A percentile compares a stretch with the other conserved stretches of the same genome.
phyloP scores from a whole-genome alignment of 2,113 vertebrate species.

The Brienomyrus longianalis region DNA sequence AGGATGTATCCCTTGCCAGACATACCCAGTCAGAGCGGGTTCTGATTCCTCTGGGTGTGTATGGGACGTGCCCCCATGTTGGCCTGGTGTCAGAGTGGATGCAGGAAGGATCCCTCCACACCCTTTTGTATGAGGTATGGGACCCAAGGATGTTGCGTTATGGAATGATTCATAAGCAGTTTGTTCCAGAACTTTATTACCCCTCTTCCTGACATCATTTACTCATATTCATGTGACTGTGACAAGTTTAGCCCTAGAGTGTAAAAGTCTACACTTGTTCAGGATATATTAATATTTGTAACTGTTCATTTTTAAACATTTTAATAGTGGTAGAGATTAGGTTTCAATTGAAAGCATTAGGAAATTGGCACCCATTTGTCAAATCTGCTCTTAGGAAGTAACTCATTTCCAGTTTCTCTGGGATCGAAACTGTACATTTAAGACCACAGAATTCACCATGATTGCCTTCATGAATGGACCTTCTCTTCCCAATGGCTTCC shows the following conservation, averaged over 20 bases:
- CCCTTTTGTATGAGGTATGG: slow-evolving; percentile 58
- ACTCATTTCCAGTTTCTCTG: not conserved
- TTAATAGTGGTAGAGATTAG: not conserved
- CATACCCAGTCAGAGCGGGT: slow-evolving; percentile 31
- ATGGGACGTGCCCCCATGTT: slow-evolving; percentile 36
- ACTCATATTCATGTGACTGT: not conserved
- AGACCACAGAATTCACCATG: not conserved
- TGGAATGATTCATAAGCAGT: not conserved
- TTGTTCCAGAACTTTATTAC: not conserved
- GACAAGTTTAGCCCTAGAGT: not conserved
- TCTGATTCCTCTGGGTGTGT: slow-evolving; percentile 51
- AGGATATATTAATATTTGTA: not conserved
- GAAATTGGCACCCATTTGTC: not conserved
- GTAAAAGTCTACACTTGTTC: not conserved
- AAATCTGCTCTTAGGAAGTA: not conserved
- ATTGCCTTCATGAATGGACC: not conserved
- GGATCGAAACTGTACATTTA: not conserved
- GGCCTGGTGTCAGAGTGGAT: slow-evolving; percentile 61
- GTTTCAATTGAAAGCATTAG: not conserved
- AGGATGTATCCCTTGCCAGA: slow-evolving; percentile 32
- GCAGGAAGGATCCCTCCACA: slow-evolving; percentile 55
- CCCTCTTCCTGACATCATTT: not conserved
- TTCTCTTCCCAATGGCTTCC: not conserved
- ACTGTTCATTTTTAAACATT: not conserved
- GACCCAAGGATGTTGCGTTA: not conserved